Evolutionary conservation across 2,113 vertebrate species (phyloP).

Genomic region (Balaenoptera acutorostrata): DNA sequence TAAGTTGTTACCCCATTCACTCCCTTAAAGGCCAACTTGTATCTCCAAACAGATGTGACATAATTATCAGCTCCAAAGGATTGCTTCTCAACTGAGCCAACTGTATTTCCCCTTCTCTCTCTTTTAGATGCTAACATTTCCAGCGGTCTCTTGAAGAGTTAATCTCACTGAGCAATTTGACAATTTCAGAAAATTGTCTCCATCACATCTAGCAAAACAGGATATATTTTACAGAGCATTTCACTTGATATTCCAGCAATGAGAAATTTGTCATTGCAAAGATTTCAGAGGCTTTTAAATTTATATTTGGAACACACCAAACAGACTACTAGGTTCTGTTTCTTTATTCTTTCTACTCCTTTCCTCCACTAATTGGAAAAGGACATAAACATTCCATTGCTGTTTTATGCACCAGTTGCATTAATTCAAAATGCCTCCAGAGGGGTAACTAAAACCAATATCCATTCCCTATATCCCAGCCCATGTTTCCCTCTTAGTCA

Average conservation of each 20-base stretch:
- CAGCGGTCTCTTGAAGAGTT: constrained; percentile 31
- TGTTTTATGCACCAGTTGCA: constrained; percentile 31
- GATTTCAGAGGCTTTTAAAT: not conserved
- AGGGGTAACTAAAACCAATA: constrained; percentile 9
- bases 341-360: not conserved
- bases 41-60: constrained; percentile 57
- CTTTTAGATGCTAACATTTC: constrained; percentile 37
- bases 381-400: constrained; percentile 1
- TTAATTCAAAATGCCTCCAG: constrained; percentile 42
- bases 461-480: not conserved
- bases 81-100: constrained; percentile 16
- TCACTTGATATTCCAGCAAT: not conserved
- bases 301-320: constrained; percentile 10
- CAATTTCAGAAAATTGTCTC: not conserved
- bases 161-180: constrained; percentile 21
- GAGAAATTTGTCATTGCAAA: constrained; percentile 13
- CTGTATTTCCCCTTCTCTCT: constrained; percentile 17
- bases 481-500: constrained; percentile 1
- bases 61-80: constrained; percentile 41
- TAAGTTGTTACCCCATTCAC: constrained; percentile 60
- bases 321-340: not conserved
- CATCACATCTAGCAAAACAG: not conserved
- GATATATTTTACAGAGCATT: constrained; percentile 10
- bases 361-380: not conserved
- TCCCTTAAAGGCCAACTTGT: constrained; percentile 49